Percentiles rank a stretch among this genome's conserved stretches.
These are phyloP conservation scores for Cheilosia impressa DNA, from an alignment of 2,888 invertebrate genomes.

Conservation along the genomic window DNA sequence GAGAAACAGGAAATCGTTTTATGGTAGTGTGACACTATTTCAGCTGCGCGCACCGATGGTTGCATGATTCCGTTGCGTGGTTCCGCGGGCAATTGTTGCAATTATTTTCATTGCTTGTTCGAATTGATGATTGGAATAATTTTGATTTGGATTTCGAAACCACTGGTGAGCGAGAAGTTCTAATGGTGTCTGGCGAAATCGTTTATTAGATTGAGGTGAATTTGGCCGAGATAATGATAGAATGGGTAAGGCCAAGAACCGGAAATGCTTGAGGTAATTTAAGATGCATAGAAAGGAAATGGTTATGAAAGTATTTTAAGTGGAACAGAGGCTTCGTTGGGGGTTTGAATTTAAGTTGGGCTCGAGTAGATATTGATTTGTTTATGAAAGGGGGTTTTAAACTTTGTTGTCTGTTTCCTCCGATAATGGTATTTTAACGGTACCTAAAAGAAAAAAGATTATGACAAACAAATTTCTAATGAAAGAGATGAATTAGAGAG, in stretches of 20 bases:
- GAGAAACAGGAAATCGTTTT: slow-evolving; percentile 58
- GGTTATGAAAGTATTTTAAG: background rate
- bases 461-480: too few relatives aligned
- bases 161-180: background rate
- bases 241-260: slow-evolving; percentile 2
- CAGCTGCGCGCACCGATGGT: slow-evolving; percentile 55
- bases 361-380: background rate
- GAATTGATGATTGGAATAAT: slow-evolving; percentile 17
- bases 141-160: slow-evolving; percentile 7
- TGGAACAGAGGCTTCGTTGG: background rate
- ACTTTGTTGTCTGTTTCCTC: too few relatives aligned
- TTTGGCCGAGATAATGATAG: slow-evolving; percentile 16
- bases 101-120: slow-evolving; percentile 38
- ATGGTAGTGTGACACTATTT: slow-evolving; percentile 64
- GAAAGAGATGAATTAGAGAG: too few relatives aligned
- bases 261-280: slow-evolving; percentile 6
- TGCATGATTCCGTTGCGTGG: slow-evolving; percentile 46
- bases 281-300: background rate
- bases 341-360: background rate
- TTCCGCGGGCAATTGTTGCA: slow-evolving; percentile 34
- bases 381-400: background rate
- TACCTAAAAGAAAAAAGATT: too few relatives aligned
- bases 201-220: background rate
- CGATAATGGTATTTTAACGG: too few relatives aligned
- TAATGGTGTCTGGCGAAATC: slow-evolving; percentile 1